Conservation (phyloP, 2,888 invertebrate species). For the Conchocele bisecta region DNA sequence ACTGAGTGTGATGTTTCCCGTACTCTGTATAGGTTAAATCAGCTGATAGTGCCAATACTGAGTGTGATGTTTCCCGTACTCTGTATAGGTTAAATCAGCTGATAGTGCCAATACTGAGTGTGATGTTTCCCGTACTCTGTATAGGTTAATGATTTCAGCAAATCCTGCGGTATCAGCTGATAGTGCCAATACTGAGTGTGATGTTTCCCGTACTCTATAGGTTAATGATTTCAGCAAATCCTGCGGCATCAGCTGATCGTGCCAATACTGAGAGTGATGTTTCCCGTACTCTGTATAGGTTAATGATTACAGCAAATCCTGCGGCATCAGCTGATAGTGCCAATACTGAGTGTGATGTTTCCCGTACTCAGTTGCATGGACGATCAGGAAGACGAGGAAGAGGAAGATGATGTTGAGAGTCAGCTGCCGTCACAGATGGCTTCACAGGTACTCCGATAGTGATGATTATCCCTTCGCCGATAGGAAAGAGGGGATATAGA, state of each 20-base stretch:
- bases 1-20: too few relatives aligned
- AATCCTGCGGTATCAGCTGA: constrained; percentile 87
- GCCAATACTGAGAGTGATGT: constrained; percentile 87
- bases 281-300: constrained; percentile 89
- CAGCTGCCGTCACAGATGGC: constrained; percentile 88
- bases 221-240: constrained; percentile 57
- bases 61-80: too few relatives aligned
- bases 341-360: constrained; percentile 88
- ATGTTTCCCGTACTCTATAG: constrained; percentile 89
- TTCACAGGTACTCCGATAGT: constrained; percentile 87
- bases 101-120: too few relatives aligned
- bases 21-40: too few relatives aligned
- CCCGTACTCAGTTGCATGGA: constrained; percentile 88
- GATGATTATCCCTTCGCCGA: too few relatives aligned
- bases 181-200: constrained; percentile 87
- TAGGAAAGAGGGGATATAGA: too few relatives aligned
- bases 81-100: too few relatives aligned
- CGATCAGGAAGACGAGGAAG: constrained; percentile 87
- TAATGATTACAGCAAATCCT: constrained; percentile 78
- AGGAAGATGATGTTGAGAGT: constrained; percentile 86
- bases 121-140: too few relatives aligned
- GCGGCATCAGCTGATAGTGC: constrained; percentile 88
- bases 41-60: too few relatives aligned
- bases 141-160: too few relatives aligned
- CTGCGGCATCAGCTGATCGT: constrained; percentile 88